These are phyloP conservation scores for Drosophila kepulauana DNA, from an alignment of 1,140 invertebrate genomes.

Conservation along the genomic window DNA sequence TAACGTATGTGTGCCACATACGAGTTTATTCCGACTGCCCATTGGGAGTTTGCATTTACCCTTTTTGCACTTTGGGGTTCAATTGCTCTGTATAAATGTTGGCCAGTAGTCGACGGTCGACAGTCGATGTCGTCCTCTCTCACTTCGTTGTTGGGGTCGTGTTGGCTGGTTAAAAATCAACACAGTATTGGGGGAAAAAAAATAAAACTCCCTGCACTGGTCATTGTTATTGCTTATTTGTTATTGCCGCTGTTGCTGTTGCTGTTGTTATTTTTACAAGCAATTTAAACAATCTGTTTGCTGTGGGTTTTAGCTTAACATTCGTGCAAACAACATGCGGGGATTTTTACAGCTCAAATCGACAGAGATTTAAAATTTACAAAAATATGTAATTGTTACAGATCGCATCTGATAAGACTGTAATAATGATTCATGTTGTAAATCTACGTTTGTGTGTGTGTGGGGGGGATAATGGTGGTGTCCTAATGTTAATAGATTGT, in stretches of 20 bases:
- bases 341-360: conserved; percentile 36
- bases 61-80: conserved; percentile 73
- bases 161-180: conserved; percentile 57
- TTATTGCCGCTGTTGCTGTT: conserved; percentile 49
- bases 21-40: background rate
- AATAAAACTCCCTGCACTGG: conserved; percentile 51
- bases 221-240: conserved; percentile 60
- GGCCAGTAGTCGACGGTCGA: conserved; percentile 4
- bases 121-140: conserved; percentile 15
- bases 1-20: background rate
- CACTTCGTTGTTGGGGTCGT: too few species aligned
- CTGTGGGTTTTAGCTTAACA: conserved; percentile 61
- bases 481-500: background rate
- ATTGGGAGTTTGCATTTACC: conserved; percentile 45
- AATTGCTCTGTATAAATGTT: conserved; percentile 73
- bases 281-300: conserved; percentile 76
- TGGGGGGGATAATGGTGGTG: too few species aligned
- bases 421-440: conserved; percentile 7
- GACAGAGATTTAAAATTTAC: conserved; percentile 9
- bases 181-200: conserved; percentile 51
- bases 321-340: conserved; percentile 54
- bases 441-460: too few species aligned
- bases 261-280: conserved; percentile 64
- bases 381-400: background rate
- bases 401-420: conserved; percentile 5